A percentile compares a stretch with the other conserved stretches of the same genome.
phyloP scores from a whole-genome alignment of 2,797 vertebrate species.

The Garrulus glandarius region DNA sequence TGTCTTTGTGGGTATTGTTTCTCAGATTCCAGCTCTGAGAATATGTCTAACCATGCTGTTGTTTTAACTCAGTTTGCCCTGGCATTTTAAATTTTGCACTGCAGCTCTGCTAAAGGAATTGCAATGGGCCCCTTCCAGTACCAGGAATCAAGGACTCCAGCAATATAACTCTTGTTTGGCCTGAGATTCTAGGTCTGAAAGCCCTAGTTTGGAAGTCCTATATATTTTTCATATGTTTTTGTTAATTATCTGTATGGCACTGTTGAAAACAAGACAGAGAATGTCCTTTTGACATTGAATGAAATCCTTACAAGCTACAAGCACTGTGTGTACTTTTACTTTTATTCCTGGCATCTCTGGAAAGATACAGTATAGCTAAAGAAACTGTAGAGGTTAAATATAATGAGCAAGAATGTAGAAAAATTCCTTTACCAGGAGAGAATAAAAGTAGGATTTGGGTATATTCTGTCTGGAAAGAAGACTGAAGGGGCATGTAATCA shows the following conservation, averaged over 20 bases:
- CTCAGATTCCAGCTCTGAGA: background rate
- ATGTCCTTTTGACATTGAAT: background rate
- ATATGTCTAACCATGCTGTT: background rate
- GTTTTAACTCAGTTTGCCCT: background rate
- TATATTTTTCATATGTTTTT: background rate
- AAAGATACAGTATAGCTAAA: background rate
- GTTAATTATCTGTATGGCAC: background rate
- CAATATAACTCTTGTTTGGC: background rate
- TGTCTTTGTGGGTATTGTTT: background rate
- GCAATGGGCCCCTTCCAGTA: background rate
- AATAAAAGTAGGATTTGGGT: background rate
- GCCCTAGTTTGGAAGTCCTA: background rate
- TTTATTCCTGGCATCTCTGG: background rate
- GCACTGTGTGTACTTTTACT: background rate
- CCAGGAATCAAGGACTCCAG: background rate
- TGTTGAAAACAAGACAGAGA: background rate
- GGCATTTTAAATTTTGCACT: background rate
- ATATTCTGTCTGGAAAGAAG: background rate
- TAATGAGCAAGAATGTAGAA: background rate
- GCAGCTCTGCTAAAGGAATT: background rate
- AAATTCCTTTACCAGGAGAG: background rate
- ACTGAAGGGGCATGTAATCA: background rate
- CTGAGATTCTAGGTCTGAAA: background rate
- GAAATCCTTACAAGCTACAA: background rate
- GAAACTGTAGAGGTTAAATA: background rate